Base-by-base conservation (phyloP, 2,113 vertebrate species). In the Galbula dea region DNA sequence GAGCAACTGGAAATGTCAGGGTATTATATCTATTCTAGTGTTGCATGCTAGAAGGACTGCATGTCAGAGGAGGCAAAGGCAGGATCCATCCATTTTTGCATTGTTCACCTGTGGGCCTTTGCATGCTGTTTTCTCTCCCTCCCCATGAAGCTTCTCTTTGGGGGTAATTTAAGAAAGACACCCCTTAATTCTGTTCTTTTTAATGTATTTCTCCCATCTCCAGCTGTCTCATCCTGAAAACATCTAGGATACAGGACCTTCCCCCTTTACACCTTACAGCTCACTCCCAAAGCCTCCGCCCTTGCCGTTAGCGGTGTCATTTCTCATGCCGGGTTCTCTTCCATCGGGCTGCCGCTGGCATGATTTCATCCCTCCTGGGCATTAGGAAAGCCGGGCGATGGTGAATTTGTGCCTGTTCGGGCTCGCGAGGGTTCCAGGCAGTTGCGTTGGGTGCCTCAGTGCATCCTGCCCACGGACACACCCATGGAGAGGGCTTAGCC, bases 1-100 rank as follows among this genome's bases (percentile, higher is more conserved):
- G 99, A 99, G 98, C 98, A 97, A 98, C 98, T 99, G 99, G 99
- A 99, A 98, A 98, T 98, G 99, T 97, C 99, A 99, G 98, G 99
- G 99, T 99, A 99, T 97, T 96, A 71, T 95, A 65, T 97, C 96
- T 97, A 7, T 97, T 97, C 97, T 91, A 6, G 95, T 97, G 96
- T 95, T 97, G 97, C 97, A 98, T 97, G 98, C 96, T 95, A 93
- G 91, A 67, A 91, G 86, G 81, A 88, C 76, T 95, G 94, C 96
- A 96, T 90, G 96, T 66, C 94, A 90, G 65, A 68, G 87, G 89
- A 81, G 87, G 90, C 94, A 32, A 80, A 94, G 78, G 94, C 94
- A 93, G 96, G 90, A 94, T 92, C 81, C 95, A 75, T 94, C 95
- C 95, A 83, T 97, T 91, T 97, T 97, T 95, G 91, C 96, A 94